phyloP scores from a whole-genome alignment of 2,113 vertebrate species.

The Harpagus bidentatus region DNA sequence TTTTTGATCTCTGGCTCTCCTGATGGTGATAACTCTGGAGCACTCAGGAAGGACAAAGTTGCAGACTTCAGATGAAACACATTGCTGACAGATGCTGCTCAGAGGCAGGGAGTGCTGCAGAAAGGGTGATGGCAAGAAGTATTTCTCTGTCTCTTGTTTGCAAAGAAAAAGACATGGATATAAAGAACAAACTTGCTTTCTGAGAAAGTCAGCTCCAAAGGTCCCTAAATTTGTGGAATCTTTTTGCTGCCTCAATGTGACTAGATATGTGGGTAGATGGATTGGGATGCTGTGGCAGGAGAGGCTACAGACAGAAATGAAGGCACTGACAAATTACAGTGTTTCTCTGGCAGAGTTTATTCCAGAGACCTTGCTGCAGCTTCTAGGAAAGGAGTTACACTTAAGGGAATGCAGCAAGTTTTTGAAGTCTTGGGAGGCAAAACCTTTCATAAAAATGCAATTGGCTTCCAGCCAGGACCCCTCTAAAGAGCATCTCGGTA shows the following conservation, averaged over 20 bases:
- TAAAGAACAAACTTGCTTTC: not conserved
- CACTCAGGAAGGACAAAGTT: not conserved
- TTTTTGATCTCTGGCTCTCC: not conserved
- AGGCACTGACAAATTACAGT: constrained; percentile 5
- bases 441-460: not conserved
- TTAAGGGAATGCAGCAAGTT: not conserved
- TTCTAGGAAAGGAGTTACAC: not conserved
- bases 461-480: not conserved
- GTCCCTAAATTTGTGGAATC: not conserved
- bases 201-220: not conserved
- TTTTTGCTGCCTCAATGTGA: not conserved
- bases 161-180: not conserved
- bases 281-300: constrained; percentile 14
- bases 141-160: not conserved
- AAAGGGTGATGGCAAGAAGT: not conserved
- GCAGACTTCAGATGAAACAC: not conserved
- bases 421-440: not conserved
- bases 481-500: not conserved
- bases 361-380: not conserved
- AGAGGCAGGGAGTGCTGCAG: not conserved
- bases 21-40: not conserved
- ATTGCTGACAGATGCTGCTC: not conserved
- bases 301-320: not conserved
- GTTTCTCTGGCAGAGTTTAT: not conserved
- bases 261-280: constrained; percentile 1